Evolutionary conservation across 2,888 invertebrate species (phyloP), one percentile per base, ranked within the genome.

Genomic region (Ormyrus labotus): DNA sequence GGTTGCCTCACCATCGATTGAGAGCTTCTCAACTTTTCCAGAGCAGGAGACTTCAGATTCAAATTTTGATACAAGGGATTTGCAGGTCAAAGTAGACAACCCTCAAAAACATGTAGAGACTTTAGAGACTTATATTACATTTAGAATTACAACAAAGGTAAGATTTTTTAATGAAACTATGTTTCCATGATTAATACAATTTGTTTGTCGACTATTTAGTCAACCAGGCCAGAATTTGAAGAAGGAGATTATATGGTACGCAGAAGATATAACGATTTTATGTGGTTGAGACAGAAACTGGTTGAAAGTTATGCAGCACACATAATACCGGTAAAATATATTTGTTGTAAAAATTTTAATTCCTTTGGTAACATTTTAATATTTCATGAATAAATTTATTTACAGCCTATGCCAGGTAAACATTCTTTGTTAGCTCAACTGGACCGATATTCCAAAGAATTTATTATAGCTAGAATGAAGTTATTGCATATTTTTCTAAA

Each of bases 71-170:
- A 92, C 92, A 75, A 90, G 92, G 6, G 95, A 95, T 87, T 88
- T 95, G 13, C 93, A 93, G 88, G 93, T 95, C 5, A 92, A 93
- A 89, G 94, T 95, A 53, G 95, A 95, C 86, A 94, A 93, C 90
- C 95, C 95, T 6, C 95, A 95, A 86, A 95, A 95, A 87, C 94
- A 95, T 89, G 91, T 94, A 65, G 94, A 94, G 85, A 93, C 94
- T 0, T 91, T 95, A 86, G 95, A 95, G 87, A 94, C 95, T 0
- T 95, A 93, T 85, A 94, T 95, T 73, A 94, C 95, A 67, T 95
- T 95, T 87, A 91, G 94, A 71, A 92, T 95, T 55, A 93, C 93
- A n/a, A 94, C 94, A 0, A 94, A 93, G 90, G 94, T 94, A 87
- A 85, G 82, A 82, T 51, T 45, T 11, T 11, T 48, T 53, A 34